Evolutionary conservation across 2,113 vertebrate genomes (phyloP).

Genomic region (Nesogale talazaci): DNA sequence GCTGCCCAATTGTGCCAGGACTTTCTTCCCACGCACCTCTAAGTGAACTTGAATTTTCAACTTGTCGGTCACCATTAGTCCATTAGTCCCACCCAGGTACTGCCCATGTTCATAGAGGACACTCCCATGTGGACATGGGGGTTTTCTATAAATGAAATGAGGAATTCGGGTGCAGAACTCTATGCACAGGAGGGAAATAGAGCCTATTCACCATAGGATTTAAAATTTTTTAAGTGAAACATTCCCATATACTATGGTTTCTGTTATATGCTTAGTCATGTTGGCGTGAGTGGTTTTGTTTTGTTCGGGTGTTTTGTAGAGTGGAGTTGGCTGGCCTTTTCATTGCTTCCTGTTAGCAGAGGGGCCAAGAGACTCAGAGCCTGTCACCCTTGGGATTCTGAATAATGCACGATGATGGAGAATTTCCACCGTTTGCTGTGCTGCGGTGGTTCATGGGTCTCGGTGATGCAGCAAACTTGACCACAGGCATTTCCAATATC

Average conservation of each 20-base stretch:
- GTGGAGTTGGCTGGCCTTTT: background rate
- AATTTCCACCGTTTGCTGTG: background rate
- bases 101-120: background rate
- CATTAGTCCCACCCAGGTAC: background rate
- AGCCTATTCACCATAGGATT: background rate
- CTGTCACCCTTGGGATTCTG: background rate
- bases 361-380: background rate
- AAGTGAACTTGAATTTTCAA: background rate
- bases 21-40: background rate
- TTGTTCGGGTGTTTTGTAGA: background rate
- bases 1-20: background rate
- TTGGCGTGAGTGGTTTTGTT: background rate
- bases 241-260: background rate
- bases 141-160: background rate
- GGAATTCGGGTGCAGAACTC: background rate
- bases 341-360: background rate
- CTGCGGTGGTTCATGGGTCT: background rate
- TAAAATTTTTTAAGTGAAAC: slow-evolving; percentile 28
- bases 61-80: background rate
- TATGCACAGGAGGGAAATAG: background rate
- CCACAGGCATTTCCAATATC: background rate
- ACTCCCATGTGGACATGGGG: background rate
- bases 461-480: background rate
- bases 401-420: background rate
- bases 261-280: background rate